These are phyloP conservation scores for Phaedon cochleariae DNA, from an alignment of 2,888 invertebrate species.

Conservation along the genomic window DNA sequence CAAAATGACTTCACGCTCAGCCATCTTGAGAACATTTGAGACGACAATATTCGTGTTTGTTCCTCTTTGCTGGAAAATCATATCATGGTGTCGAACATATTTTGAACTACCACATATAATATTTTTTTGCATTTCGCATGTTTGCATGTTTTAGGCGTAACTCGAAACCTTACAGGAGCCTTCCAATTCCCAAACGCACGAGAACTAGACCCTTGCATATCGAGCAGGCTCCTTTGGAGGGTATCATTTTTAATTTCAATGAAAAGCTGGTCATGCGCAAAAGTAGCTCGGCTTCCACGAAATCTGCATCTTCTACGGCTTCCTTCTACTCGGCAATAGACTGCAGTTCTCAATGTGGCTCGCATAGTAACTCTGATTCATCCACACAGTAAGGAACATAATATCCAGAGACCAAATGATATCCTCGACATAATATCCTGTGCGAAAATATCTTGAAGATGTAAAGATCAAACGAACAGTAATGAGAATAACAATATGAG, in stretches of 20 bases:
- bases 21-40: too few relatives aligned
- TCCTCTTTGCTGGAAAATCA: too few relatives aligned
- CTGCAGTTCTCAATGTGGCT: conserved; percentile 44
- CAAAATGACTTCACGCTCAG: too few relatives aligned
- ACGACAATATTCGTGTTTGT: too few relatives aligned
- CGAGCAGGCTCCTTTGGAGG: conserved; percentile 54
- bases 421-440: too few relatives aligned
- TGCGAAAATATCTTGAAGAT: too few relatives aligned
- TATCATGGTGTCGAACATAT: too few relatives aligned
- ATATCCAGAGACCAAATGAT: neutral
- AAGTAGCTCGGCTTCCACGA: conserved; percentile 48
- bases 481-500: too few relatives aligned
- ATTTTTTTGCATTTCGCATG: conserved; percentile 20
- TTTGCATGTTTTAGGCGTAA: conserved; percentile 52
- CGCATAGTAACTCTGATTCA: neutral
- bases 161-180: conserved; percentile 57
- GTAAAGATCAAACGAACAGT: too few relatives aligned
- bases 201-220: conserved; percentile 47
- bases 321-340: conserved; percentile 56
- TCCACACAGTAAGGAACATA: neutral
- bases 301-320: conserved; percentile 46
- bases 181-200: conserved; percentile 54
- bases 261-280: conserved; percentile 54
- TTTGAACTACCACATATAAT: neutral
- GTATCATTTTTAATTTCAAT: conserved; percentile 59